phyloP scores from a whole-genome alignment of 2,113 vertebrate genomes.

The Epinephelus cyanopodus region DNA sequence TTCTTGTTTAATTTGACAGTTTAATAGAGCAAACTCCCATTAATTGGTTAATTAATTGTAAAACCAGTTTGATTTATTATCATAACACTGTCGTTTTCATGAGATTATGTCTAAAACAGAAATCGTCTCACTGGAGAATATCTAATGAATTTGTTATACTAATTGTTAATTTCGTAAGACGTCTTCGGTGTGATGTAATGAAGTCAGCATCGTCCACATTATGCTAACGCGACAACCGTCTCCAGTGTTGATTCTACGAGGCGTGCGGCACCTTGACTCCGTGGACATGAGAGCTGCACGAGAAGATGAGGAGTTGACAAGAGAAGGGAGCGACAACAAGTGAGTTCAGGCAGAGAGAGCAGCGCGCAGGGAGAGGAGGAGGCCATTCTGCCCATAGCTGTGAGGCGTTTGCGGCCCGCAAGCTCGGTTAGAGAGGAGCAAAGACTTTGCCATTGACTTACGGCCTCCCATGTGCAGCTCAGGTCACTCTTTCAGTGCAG shows the following conservation, averaged over 20 bases:
- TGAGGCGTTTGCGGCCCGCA: background rate
- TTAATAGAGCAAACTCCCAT: conserved; percentile 56
- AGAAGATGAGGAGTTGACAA: conserved; percentile 8
- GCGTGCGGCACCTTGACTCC: conserved; percentile 14
- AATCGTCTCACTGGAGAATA: conserved; percentile 31
- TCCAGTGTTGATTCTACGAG: conserved; percentile 12
- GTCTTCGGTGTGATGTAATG: conserved; percentile 26
- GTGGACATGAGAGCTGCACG: conserved; percentile 32
- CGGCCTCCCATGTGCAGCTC: conserved; percentile 19
- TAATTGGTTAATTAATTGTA: conserved; percentile 66
- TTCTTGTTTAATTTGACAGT: conserved; percentile 61
- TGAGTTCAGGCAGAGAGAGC: background rate
- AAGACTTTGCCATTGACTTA: conserved; percentile 44
- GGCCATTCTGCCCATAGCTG: background rate
- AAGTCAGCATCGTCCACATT: conserved; percentile 25
- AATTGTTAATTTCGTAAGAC: conserved; percentile 35
- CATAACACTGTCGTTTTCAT: conserved; percentile 39
- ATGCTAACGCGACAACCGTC: conserved; percentile 11
- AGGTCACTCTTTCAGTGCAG: conserved; percentile 40
- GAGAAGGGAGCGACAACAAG: background rate
- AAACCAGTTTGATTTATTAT: conserved; percentile 56
- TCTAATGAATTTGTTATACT: conserved; percentile 40
- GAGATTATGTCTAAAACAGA: conserved; percentile 55
- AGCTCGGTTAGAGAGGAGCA: conserved; percentile 29
- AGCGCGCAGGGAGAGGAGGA: background rate